Evolutionary conservation across 2,797 vertebrate genomes (phyloP).

Genomic region (Danionella dracula): DNA sequence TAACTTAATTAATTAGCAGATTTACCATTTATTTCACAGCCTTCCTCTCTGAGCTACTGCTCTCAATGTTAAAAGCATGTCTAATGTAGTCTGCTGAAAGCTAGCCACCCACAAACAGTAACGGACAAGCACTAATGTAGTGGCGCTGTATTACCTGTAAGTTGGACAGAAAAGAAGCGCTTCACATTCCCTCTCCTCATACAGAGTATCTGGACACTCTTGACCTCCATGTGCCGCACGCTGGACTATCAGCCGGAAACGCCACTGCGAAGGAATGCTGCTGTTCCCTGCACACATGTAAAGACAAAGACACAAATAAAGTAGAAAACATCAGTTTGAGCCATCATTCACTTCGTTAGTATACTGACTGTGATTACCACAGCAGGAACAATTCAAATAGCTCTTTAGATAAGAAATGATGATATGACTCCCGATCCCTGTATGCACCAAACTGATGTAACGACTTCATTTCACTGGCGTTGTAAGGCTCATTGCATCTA

Average conservation of each 20-base stretch:
- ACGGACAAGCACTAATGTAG: neutral
- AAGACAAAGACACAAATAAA: neutral
- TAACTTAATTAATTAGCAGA: too few species aligned
- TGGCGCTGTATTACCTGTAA: conserved; percentile 70
- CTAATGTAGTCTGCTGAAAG: too few species aligned
- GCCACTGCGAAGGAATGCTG: conserved; percentile 76
- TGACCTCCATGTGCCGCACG: conserved; percentile 78
- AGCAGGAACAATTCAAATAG: conserved; percentile 1
- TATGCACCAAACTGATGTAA: conserved; percentile 54
- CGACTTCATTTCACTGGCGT: conserved; percentile 60
- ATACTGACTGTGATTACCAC: conserved; percentile 2
- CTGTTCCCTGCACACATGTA: conserved; percentile 68
- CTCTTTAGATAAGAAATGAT: conserved; percentile 17
- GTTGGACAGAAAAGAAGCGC: conserved; percentile 73
- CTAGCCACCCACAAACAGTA: too few species aligned
- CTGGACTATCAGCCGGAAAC: conserved; percentile 83
- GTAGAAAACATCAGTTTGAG: conserved; percentile 4
- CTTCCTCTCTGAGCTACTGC: too few species aligned
- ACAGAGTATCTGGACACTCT: conserved; percentile 89
- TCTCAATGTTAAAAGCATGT: too few species aligned
- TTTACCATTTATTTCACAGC: too few species aligned
- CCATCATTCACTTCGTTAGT: conserved; percentile 3
- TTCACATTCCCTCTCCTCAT: conserved; percentile 93
- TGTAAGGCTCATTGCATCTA: conserved; percentile 58
- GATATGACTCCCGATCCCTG: conserved; percentile 30